Base-by-base conservation (phyloP, 2,888 invertebrate species). In the Tenthredo livida region DNA sequence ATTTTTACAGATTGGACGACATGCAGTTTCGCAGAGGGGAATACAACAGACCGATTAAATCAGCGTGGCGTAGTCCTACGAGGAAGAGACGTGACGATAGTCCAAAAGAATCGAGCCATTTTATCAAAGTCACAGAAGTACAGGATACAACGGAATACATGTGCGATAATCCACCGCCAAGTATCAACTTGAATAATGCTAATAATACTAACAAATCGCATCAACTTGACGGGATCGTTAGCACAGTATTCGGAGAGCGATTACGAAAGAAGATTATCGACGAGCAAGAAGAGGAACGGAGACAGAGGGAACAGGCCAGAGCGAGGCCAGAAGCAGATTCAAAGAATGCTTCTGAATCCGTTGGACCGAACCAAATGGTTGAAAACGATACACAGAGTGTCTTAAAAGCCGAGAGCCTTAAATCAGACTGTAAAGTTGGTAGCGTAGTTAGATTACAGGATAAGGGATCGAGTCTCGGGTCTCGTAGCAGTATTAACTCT, bases 1-100 rank as follows among this genome's bases (percentile, higher is more conserved):
- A 47, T 84, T 47, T 73, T 89, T 89, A 61, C 84, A 92, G 92
- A 87, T 70, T 93, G 43, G 94, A 94, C 67, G 89, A 93, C 85
- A 10, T 90, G 33, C 83, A 89, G 33, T 93, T 94, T 86, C 90
- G 90, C 86, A 89, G 92, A 75, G 86, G 87, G 4, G 61, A 85
- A 10, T 85, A 80, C 12, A 40, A 65, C 21, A 50, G 17, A 40
- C 17, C 72, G 1, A 33, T 21, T 17, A 78, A 84, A 70, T 12
- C 33, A n/a, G 65, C 15, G 17, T 12, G 47, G 7, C 78, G 67
- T 33, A 9, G 73, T 78, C 21, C 40, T 72, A 1, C 40, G 65
- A 58, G 72, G n/a, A 72, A 6, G n/a, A 83, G 15, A 6, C 37
- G 25, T 15, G 61, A 72, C 61, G 58, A 70, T 29, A 1, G 58